Percentiles rank a stretch among this genome's conserved stretches.
phyloP scores from a whole-genome alignment of 2,888 invertebrate species.

The Minunthozetes semirufus region DNA sequence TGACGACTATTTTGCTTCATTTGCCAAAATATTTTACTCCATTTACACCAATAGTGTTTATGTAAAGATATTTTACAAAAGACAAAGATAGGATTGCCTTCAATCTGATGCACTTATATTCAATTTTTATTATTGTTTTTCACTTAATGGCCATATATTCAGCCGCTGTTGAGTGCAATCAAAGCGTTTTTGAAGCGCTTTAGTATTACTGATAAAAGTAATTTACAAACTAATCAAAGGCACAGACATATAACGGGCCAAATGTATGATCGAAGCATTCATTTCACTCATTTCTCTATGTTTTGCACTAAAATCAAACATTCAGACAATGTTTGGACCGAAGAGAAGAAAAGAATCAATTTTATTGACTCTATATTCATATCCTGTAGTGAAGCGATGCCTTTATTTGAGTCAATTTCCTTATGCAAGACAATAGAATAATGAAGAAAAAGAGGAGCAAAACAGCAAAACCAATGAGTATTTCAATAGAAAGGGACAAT shows the following conservation, averaged over 20 bases:
- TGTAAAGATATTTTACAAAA: too few relatives aligned
- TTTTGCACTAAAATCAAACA: neutral
- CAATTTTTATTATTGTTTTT: neutral
- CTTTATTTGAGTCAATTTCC: conserved; percentile 29
- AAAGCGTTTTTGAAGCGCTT: neutral
- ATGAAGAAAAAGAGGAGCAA: conserved; percentile 17
- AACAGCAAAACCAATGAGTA: neutral
- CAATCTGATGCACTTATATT: neutral
- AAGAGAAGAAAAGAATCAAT: conserved; percentile 4
- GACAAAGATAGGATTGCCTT: too few relatives aligned
- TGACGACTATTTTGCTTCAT: too few relatives aligned
- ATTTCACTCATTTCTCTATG: neutral
- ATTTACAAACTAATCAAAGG: conserved; percentile 30
- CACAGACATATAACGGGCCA: neutral
- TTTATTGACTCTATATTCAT: conserved; percentile 32
- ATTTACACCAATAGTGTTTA: too few relatives aligned
- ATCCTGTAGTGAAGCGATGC: conserved; percentile 23
- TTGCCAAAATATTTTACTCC: too few relatives aligned
- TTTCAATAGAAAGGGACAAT: neutral
- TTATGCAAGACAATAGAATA: conserved; percentile 29
- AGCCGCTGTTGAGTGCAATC: neutral
- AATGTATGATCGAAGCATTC: neutral
- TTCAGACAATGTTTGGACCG: neutral
- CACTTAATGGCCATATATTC: conserved; percentile 23
- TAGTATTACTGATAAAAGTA: conserved; percentile 22